Percentiles rank a stretch among this genome's conserved stretches.
Evolutionary conservation across 2,888 invertebrate species (phyloP).

Genomic region (Ferrisia virgata): DNA sequence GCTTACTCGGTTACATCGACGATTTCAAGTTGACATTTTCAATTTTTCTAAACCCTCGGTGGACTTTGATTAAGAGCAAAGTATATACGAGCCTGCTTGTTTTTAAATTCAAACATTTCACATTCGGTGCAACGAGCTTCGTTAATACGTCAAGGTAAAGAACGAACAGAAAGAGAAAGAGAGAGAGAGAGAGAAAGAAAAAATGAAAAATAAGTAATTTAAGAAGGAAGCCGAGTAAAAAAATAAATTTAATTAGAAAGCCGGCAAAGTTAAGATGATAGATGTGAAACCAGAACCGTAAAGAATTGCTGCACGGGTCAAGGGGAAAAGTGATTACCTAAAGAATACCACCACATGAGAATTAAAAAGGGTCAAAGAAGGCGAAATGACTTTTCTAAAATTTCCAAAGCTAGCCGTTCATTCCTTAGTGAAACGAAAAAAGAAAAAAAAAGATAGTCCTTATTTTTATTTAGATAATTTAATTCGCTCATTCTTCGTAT

Average conservation of each 20-base stretch:
- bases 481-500: background rate
- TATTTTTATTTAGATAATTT: conserved; percentile 17
- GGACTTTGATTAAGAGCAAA: background rate
- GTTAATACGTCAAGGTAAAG: too few species aligned
- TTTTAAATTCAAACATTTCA: background rate
- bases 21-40: background rate
- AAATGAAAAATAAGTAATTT: background rate
- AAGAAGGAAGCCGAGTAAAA: background rate
- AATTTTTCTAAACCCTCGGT: background rate
- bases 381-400: conserved; percentile 1
- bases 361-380: conserved; percentile 20
- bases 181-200: background rate
- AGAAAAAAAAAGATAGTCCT: background rate
- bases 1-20: background rate
- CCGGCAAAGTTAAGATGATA: background rate
- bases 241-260: conserved; percentile 12
- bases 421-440: background rate
- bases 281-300: conserved; percentile 5
- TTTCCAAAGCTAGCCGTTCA: background rate
- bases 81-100: background rate
- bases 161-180: too few species aligned
- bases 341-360: conserved; percentile 13
- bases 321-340: conserved; percentile 24
- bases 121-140: too few species aligned
- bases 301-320: background rate